Evolutionary conservation across 2,888 invertebrate genomes (phyloP), one percentile per base, ranked within the genome.

Genomic region (Branchipolynoe longqiensis): DNA sequence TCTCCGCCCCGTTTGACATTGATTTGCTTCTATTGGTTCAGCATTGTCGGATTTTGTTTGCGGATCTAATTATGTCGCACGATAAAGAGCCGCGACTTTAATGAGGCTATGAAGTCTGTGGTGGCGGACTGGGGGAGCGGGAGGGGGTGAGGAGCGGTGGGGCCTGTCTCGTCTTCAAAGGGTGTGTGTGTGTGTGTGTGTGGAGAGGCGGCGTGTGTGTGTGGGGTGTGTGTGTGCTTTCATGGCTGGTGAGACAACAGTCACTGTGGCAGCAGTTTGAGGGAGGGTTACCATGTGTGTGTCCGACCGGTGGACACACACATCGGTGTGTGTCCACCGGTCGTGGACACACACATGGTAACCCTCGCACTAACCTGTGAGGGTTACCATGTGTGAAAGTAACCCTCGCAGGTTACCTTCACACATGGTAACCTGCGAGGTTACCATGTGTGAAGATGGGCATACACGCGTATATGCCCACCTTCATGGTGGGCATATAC

Each of bases 21-120:
- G 62, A 62, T 62, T 33, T 69, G 36, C 33, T 69, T 69, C 36
- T 38, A 38, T 33, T 33, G 69, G 36, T 33, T 33, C 36, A 1
- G 36, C 69, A 69, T 69, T 69, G 69, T 69, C 48, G 69, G 69
- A 38, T 33, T 69, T 69, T 69, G 69, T 69, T 69, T 69, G 38
- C 69, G 38, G 69, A 36, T 69, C 69, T 69, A 69, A 69, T 69
- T 69, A 69, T 69, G 69, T 69, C 18, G 18, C 36, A 25, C 38
- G 69, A 69, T 69, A 69, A 69, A 33, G 69, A 69, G 69, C 4
- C 22, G 69, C 36, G 36, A 38, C 36, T 69, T 69, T 69, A 69
- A 69, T 69, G 69, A 69, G 69, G 36, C 69, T 69, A 38, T 38
- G 69, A 69, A 69, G 69, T 33, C 38, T 22, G 8, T 69, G 69